phyloP scores from a whole-genome alignment of 2,888 invertebrate genomes.

The Drosophila affinis region DNA sequence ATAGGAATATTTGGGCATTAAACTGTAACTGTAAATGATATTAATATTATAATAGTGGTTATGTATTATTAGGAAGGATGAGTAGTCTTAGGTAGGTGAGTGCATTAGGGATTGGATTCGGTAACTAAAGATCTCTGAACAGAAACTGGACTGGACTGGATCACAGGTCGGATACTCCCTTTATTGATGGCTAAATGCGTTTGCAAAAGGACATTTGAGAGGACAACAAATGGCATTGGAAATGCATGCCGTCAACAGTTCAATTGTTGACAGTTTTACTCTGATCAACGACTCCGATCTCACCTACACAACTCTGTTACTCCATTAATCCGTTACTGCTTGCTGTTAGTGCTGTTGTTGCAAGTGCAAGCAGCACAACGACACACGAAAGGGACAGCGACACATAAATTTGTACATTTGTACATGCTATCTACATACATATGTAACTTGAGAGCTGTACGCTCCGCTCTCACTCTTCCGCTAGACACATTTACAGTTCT shows the following conservation, averaged over 20 bases:
- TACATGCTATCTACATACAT: background rate
- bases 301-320: background rate
- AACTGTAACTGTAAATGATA: too few relatives aligned
- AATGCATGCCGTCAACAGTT: background rate
- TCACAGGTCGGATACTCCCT: background rate
- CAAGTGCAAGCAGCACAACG: conserved; percentile 15
- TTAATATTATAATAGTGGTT: too few relatives aligned
- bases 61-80: too few relatives aligned
- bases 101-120: too few relatives aligned
- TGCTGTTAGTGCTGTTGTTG: background rate
- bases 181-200: background rate
- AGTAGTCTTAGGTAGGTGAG: too few relatives aligned
- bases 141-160: too few relatives aligned
- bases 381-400: conserved; percentile 19
- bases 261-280: background rate
- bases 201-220: background rate
- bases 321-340: background rate
- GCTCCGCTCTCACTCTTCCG: conserved; percentile 12
- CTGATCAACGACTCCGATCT: background rate
- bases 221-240: background rate
- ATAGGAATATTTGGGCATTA: too few relatives aligned
- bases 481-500: conserved; percentile 37
- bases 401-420: background rate
- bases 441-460: conserved; percentile 36
- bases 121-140: too few relatives aligned